A percentile compares a stretch with the other conserved stretches of the same genome.
Evolutionary conservation across 1,140 invertebrate species (phyloP).

Genomic region (Sarcophaga bullata): DNA sequence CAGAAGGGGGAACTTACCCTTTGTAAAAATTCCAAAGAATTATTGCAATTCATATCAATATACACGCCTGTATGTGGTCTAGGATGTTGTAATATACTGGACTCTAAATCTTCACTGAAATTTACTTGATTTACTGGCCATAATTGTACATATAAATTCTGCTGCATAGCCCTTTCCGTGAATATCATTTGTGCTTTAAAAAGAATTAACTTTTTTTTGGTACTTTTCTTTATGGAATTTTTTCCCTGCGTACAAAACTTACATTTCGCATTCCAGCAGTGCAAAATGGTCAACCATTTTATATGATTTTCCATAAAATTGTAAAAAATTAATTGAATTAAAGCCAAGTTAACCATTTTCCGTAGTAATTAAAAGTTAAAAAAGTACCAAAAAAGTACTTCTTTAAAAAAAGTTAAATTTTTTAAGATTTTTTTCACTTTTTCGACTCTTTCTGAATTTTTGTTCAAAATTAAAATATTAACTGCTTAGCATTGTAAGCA

Average conservation of each 20-base stretch:
- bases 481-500: background rate
- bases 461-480: background rate
- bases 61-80: constrained; percentile 10
- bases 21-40: constrained; percentile 33
- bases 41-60: constrained; percentile 43
- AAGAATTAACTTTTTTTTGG: background rate
- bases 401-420: background rate
- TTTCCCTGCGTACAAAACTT: background rate
- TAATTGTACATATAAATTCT: constrained; percentile 17
- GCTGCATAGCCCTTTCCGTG: background rate
- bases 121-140: constrained; percentile 22
- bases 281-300: constrained; percentile 20
- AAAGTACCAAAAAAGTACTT: too few relatives aligned
- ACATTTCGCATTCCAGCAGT: constrained; percentile 40
- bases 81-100: constrained; percentile 9
- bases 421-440: background rate
- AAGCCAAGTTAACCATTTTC: constrained; percentile 10
- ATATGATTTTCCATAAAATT: constrained; percentile 33
- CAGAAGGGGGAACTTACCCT: constrained; percentile 33
- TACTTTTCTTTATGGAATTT: too few relatives aligned
- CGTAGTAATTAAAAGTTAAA: too few relatives aligned
- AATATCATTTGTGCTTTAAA: constrained; percentile 28
- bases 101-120: constrained; percentile 9
- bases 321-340: constrained; percentile 39
- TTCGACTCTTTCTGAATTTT: background rate